Evolutionary conservation across 2,797 vertebrate species (phyloP), one percentile per base, ranked within the genome.

Genomic region (Echeneis naucrates): DNA sequence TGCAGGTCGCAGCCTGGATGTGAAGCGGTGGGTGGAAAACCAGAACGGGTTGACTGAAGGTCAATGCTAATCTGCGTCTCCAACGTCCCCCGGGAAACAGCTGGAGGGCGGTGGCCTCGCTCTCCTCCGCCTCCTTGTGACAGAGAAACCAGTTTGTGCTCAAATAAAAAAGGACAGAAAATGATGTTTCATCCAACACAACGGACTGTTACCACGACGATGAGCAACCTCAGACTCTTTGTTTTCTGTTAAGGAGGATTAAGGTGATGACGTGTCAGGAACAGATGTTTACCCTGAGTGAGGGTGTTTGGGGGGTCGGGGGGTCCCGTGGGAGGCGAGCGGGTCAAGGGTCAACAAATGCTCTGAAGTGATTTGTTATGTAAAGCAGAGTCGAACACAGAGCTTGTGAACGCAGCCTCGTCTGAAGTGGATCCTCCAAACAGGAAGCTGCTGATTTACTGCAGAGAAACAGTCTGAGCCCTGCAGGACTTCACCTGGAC

Each of bases 341-440:
- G 61, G 50, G 58, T 16, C 9, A 3, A 24, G 42, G 30, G 40
- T 51, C 47, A 30, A 62, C 56, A 32, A 59, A 72, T 26, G 68
- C 14, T 38, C 33, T 35, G 60, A 66, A 63, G 79, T 68, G 84
- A 70, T 82, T 59, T 48, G 78, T 68, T 86, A 77, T 60, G 68
- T 4, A 53, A 81, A 77, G 67, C 80, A 79, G 77, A 80, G 62
- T 32, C 0, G 27, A 57, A 6, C 38, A 38, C 24, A 68, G 68
- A 23, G 76, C 33, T 42, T 44, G 19, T 47, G 26, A 67, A 71
- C 38, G 24, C 42, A 42, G 32, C 60, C n/a, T n/a, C n/a, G n/a
- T n/a, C 60, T 77, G 35, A 64, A 60, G 54, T n/a, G 55, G 44
- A n/a, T 59, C 67, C 33, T 33, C 33, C 30, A 32, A 32, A 32